Percentiles rank a stretch among this genome's conserved stretches.
Conservation (phyloP, 2,113 vertebrate genomes). For the Garra rufa region DNA sequence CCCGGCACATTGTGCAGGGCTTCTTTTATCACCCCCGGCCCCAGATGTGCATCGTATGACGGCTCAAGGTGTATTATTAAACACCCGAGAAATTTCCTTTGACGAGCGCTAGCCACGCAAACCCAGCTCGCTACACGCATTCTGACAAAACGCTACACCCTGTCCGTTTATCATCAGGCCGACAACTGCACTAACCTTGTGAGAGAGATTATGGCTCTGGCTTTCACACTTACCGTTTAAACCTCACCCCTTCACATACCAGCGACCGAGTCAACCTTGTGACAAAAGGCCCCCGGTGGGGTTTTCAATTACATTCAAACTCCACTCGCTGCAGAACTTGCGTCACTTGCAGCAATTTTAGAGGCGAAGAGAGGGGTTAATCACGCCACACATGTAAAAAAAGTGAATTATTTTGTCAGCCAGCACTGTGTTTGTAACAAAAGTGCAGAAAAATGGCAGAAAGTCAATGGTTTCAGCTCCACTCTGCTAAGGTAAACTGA, state of each 20-base stretch:
- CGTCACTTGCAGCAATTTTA: constrained; percentile 10
- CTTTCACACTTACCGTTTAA: constrained; percentile 68
- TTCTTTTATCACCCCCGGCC: constrained; percentile 56
- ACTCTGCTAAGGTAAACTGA: neutral
- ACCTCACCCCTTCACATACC: constrained; percentile 51
- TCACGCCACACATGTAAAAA: neutral
- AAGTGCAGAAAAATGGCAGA: neutral
- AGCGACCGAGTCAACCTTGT: constrained; percentile 62
- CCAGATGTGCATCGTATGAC: constrained; percentile 67
- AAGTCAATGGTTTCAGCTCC: neutral
- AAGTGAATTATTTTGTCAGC: neutral
- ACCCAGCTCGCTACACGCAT: constrained; percentile 44
- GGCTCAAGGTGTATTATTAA: constrained; percentile 62
- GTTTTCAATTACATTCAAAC: constrained; percentile 55
- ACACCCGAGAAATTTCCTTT: constrained; percentile 63
- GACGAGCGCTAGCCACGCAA: constrained; percentile 57
- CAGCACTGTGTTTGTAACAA: neutral
- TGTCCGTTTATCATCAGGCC: constrained; percentile 61
- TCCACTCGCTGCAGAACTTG: neutral
- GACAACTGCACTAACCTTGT: constrained; percentile 65
- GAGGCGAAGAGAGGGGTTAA: neutral
- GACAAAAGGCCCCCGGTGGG: constrained; percentile 51
- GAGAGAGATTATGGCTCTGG: constrained; percentile 63
- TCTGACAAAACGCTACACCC: constrained; percentile 50
- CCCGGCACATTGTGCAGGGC: constrained; percentile 39